Base-by-base conservation (phyloP, 2,888 invertebrate genomes). In the Therioaphis trifolii region DNA sequence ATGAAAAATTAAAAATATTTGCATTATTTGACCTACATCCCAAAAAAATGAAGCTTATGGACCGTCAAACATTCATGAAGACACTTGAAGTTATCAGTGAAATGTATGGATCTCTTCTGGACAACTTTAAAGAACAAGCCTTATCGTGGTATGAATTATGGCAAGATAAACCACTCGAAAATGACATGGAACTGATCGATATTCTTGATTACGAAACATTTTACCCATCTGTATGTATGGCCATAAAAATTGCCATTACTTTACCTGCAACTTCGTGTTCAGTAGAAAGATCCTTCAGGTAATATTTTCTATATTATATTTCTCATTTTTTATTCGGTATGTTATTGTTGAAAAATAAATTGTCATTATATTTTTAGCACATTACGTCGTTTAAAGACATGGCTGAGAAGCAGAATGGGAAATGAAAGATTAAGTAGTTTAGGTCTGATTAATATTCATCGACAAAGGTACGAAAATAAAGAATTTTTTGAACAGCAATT, bases 121-220 rank as follows among this genome's bases (percentile, higher is more conserved):
- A n/a, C n/a, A n/a, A n/a, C n/a, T n/a, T n/a, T n/a, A n/a, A n/a
- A n/a, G n/a, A n/a, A n/a, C n/a, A n/a, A n/a, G n/a, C n/a, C n/a
- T n/a, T n/a, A n/a, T n/a, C n/a, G n/a, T n/a, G n/a, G n/a, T n/a
- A n/a, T n/a, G n/a, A n/a, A n/a, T n/a, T n/a, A n/a, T n/a, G n/a
- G 35, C 35, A 35, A 66, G n/a, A 66, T 11, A 66, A 66, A 66
- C 7, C 66, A 35, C 9, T 66, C 11, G n/a, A 66, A 66, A 15
- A 7, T n/a, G n/a, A 12, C n/a, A 66, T 66, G 66, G 9, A 15
- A n/a, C 35, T 66, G 66, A n/a, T 35, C 1, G 40, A 66, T 66
- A 35, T 66, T 66, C n/a, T 75, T 27, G 55, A 24, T n/a, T 55
- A 75, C 1, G 29, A 49, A 52, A 75, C 55, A 35, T 75, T 27